Base-by-base conservation (phyloP, 2,888 invertebrate species). In the Zygogramma bicolorata region DNA sequence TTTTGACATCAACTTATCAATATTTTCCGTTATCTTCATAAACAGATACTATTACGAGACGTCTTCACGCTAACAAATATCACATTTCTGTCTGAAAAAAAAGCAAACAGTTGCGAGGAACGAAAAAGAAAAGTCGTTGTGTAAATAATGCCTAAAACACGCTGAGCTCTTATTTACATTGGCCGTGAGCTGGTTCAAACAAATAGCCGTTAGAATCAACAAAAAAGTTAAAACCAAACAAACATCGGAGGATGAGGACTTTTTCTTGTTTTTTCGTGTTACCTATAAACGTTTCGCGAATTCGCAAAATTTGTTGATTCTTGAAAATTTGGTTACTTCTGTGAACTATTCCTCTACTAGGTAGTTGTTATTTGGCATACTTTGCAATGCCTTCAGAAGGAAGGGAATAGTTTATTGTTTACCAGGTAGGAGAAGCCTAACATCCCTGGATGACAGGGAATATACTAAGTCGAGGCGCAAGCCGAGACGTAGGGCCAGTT, bases 171-270 rank as follows among this genome's bases (percentile, higher is more conserved):
- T 83, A 77, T 83, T 83, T 82, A 81, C 82, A 77, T 82, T 83
- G 80, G 82, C 81, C 78, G 38, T 79, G 78, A 78, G 80, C 75
- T 79, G 75, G 79, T 82, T 81, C 81, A 82, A 82, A 82, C 81
- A 81, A 69, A 49, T 69, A 79, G 79, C 75, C 78, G 80, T 75
- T 79, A 80, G 82, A 80, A 81, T 82, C 82, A 83, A 83, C 82
- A 83, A 73, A 81, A 82, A 82, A 81, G 81, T 80, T 75, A 79
- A 82, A 81, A 81, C 76, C 75, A 82, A 82, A 82, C 74, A 82
- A 81, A 78, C 76, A 76, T 38, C 49, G 42, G 46, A 53, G 34
- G 40, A 8, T 57, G 29, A 57, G 25, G 57, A 42, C 58, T 59
- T 58, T n/a, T 49, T 49, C 18, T 8, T 38, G 46, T 46, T n/a